Evolutionary conservation across 2,888 invertebrate genomes (phyloP), one percentile per base, ranked within the genome.

Genomic region (Dynastes maya): DNA sequence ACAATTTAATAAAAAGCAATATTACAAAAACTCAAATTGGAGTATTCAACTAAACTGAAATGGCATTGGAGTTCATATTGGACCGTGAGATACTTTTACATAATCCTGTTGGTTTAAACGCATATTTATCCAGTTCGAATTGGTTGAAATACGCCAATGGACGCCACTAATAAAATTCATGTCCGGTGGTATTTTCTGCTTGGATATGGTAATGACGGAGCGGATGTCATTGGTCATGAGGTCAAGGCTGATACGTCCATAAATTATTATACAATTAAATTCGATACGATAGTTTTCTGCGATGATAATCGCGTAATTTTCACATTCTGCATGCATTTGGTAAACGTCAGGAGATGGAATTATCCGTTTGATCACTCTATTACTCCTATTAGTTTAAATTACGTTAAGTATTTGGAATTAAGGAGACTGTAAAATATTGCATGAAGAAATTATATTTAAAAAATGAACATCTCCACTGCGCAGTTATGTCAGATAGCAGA

Each of bases 51-150:
- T 61, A 61, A 61, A 61, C 27, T 61, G 11, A 61, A 61, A 61
- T 61, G 61, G 27, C 61, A 61, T 61, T 61, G 61, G 61, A 61
- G 27, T 27, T 61, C 27, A 45, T 51, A 27, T 51, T 68, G 49
- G 45, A 49, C 49, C 68, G 68, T 68, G 68, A 68, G 49, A 68
- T 68, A 68, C 8, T 68, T 68, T 68, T 68, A 51, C 49, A n/a
- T 49, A 49, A 68, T 68, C 11, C 45, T n/a, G 37, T 16, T 16
- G 40, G 16, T 16, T 40, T 65, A 13, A 40, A 65, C 37, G 16
- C 16, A 53, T 53, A 53, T 8, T 45, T 55, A 3, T 61, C 61
- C 61, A 29, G 61, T 61, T 29, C 61, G 11, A 29, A 61, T 61
- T 61, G 22, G 61, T 27, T 4, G 9, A 29, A 61, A 61, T 61